phyloP scores from a whole-genome alignment of 2,797 vertebrate species.

The Picus viridis region DNA sequence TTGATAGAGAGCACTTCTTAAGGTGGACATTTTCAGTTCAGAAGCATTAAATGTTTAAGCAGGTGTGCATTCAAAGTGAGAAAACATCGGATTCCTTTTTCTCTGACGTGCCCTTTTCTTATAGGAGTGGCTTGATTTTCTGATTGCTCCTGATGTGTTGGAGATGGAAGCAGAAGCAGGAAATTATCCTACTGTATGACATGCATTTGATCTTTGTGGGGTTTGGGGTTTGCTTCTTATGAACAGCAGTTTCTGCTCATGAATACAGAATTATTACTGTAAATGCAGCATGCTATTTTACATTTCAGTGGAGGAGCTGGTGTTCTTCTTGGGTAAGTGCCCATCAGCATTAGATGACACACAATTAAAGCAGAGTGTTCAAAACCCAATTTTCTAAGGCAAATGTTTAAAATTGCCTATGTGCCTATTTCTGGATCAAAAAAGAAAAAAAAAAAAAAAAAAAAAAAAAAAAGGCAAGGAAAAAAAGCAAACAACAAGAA shows the following conservation, averaged over 20 bases:
- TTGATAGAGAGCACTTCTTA: neutral
- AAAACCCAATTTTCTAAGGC: constrained; percentile 67
- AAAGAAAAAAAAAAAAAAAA: neutral
- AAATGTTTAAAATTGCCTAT: constrained; percentile 36
- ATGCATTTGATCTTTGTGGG: neutral
- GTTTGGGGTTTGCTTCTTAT: constrained; percentile 6
- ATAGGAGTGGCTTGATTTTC: constrained; percentile 17
- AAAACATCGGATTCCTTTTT: neutral
- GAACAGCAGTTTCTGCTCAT: neutral
- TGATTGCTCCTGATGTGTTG: neutral
- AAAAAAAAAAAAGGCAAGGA: too few species aligned
- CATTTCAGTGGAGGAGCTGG: constrained; percentile 57
- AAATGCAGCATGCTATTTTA: constrained; percentile 20
- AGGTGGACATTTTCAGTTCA: neutral
- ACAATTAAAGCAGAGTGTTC: constrained; percentile 69
- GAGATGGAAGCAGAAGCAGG: constrained; percentile 11
- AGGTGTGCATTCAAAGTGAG: neutral
- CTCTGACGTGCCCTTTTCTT: constrained; percentile 24
- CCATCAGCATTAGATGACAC: constrained; percentile 55
- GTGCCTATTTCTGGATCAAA: constrained; percentile 65
- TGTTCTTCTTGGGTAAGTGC: constrained; percentile 48
- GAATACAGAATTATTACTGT: constrained; percentile 26
- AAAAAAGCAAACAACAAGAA: too few species aligned
- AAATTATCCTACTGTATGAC: neutral
- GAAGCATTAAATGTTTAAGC: neutral